phyloP scores from a whole-genome alignment of 1,140 invertebrate species.

The Acarapis woodi region DNA sequence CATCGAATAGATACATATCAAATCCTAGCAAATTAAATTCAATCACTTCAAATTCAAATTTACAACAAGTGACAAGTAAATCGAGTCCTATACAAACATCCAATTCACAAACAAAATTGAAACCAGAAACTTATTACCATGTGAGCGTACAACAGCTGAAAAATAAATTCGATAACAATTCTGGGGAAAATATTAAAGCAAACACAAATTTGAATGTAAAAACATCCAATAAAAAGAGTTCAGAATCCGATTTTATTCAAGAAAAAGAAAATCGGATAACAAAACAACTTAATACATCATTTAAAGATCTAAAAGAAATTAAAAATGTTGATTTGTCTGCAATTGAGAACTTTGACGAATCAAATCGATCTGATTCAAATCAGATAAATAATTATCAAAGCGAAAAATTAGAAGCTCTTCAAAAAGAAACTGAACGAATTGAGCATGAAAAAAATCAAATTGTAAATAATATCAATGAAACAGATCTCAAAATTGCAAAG shows the following conservation, averaged over 20 bases:
- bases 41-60: not conserved
- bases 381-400: not conserved
- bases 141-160: too few species aligned
- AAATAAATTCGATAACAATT: too few species aligned
- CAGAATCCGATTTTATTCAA: conserved; percentile 32
- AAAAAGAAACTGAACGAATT: conserved; percentile 1
- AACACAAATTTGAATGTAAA: too few species aligned
- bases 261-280: conserved; percentile 55
- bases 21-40: not conserved
- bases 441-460: conserved; percentile 7
- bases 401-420: not conserved
- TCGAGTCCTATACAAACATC: too few species aligned
- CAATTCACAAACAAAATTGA: too few species aligned
- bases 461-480: conserved; percentile 33
- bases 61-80: not conserved
- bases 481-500: conserved; percentile 53
- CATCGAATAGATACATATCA: not conserved
- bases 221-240: not conserved
- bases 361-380: not conserved
- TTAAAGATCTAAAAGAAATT: conserved; percentile 1
- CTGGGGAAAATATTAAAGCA: too few species aligned
- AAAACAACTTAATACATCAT: conserved; percentile 32
- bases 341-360: not conserved
- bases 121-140: too few species aligned
- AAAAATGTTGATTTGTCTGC: not conserved